Conservation (phyloP, 2,888 invertebrate species). For the Gastracanthus pulcherrimus region DNA sequence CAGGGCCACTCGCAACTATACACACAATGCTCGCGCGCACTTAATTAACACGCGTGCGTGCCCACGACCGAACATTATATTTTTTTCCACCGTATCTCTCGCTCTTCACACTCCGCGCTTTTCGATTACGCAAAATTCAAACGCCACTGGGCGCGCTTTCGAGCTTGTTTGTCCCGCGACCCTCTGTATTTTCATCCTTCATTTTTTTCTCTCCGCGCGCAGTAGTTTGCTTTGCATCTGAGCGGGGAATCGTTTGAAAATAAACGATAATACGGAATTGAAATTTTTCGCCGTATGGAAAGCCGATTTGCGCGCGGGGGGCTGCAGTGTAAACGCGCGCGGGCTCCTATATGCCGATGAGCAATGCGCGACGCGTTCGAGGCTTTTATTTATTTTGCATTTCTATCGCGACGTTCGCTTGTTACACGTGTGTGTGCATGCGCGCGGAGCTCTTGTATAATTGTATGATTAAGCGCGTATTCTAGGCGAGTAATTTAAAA, state of each 20-base stretch:
- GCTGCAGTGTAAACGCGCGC: slow-evolving; percentile 18
- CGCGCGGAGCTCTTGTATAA: neutral
- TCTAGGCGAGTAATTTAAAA: neutral
- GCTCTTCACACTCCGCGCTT: too few species aligned
- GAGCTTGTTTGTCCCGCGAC: neutral
- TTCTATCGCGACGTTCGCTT: neutral
- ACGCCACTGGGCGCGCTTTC: too few species aligned
- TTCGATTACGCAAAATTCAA: too few species aligned
- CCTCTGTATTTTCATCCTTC: neutral
- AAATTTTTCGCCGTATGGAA: slow-evolving; percentile 27
- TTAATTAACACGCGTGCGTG: slow-evolving; percentile 67
- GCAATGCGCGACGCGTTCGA: slow-evolving; percentile 3
- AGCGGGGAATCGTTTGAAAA: slow-evolving; percentile 19
- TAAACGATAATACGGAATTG: slow-evolving; percentile 42
- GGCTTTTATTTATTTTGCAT: slow-evolving; percentile 33
- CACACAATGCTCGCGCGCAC: too few species aligned
- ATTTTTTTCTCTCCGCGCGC: neutral
- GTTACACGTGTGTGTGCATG: neutral
- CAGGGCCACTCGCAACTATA: slow-evolving; percentile 67
- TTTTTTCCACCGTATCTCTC: too few species aligned
- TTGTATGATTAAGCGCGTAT: slow-evolving; percentile 1
- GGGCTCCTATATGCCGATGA: slow-evolving; percentile 6
- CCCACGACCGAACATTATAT: too few species aligned
- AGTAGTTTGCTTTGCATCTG: slow-evolving; percentile 5
- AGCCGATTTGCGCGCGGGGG: slow-evolving; percentile 38